Base-by-base conservation (phyloP, 2,797 vertebrate species). In the Meda fulgida region DNA sequence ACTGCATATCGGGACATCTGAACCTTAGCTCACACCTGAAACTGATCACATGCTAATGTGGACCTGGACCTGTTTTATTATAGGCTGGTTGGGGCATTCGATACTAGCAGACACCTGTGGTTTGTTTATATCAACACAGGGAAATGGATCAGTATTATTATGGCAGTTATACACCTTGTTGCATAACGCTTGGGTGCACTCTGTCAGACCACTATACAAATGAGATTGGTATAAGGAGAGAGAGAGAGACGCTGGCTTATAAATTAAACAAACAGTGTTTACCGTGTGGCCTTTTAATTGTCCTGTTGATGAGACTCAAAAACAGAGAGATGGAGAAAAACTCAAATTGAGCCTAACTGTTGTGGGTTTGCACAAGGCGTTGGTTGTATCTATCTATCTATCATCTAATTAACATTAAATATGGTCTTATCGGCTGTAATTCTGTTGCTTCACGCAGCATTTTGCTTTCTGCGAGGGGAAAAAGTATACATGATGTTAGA, bases 71-170 rank as follows among this genome's bases (percentile, higher is more conserved):
- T 80, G 53, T 60, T 65, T 72, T 79, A 80, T 78, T 11, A 34
- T 63, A 55, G 63, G 46, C 63, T 78, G 72, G 26, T 53, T 23
- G 13, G 46, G 10, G 29, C 40, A 19, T 72, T 48, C 72, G 76
- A 79, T 43, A 55, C 11, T n/a, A 55, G 76, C 38, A 71, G 77
- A 51, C 76, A 71, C 53, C 76, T 48, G 38, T 21, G 71, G 31
- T 75, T 67, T 80, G 43, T 73, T 67, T 81, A 43, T 72, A 48
- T 72, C 18, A 79, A 71, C 83, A 78, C 82, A 67, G 31, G 75
- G n/a, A 69, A 65, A 36, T 72, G 40, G 73, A 78, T 78, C 73
- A 31, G 63, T 69, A 26, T 23, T 58, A 78, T 84, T 69, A 84
- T 58, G n/a, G 71, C 23, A 51, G 36, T 43, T 31, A 78, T 55